phyloP scores from a whole-genome alignment of 2,888 invertebrate species.

The Parasteatoda lunata region DNA sequence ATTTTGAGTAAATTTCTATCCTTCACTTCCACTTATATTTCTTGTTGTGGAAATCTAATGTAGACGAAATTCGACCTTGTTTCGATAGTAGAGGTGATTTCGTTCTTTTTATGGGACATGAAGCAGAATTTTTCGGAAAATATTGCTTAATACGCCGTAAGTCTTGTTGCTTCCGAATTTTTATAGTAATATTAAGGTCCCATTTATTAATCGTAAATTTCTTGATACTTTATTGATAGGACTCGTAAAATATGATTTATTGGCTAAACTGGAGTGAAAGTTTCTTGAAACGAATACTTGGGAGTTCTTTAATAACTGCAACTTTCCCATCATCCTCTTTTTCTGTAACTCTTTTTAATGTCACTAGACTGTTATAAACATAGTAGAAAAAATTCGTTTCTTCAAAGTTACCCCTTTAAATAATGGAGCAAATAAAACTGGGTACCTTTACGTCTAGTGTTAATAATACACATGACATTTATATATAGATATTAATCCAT shows the following conservation, averaged over 20 bases:
- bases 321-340: background rate
- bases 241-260: conserved; percentile 63
- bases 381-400: no score
- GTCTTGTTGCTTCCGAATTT: conserved; percentile 44
- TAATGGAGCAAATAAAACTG: no score
- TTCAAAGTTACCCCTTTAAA: no score
- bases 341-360: background rate
- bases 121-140: conserved; percentile 54
- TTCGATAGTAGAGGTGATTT: conserved; percentile 39
- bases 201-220: conserved; percentile 65
- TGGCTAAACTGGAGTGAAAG: conserved; percentile 11
- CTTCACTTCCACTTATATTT: background rate
- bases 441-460: no score
- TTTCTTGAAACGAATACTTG: conserved; percentile 23
- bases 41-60: conserved; percentile 2
- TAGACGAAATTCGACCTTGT: conserved; percentile 25
- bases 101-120: conserved; percentile 51
- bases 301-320: background rate
- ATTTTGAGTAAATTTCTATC: background rate
- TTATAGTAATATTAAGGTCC: conserved; percentile 63
- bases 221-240: conserved; percentile 61
- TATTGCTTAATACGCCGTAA: conserved; percentile 54
- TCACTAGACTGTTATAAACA: no score
- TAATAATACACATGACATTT: no score
- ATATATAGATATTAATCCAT: no score